phyloP scores from a whole-genome alignment of 2,797 vertebrate species.

The Scolopax rusticola region DNA sequence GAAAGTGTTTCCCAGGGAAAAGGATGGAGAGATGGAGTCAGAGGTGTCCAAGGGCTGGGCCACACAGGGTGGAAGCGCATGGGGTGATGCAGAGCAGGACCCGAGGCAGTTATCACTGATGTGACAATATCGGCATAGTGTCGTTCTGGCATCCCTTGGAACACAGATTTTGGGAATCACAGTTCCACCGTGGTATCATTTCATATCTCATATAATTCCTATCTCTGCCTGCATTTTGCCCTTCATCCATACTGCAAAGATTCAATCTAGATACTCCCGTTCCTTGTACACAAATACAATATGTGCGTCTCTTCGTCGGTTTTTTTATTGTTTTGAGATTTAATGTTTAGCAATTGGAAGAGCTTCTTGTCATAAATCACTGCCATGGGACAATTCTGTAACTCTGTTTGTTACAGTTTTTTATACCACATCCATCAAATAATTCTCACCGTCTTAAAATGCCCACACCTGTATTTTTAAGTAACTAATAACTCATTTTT shows the following conservation, averaged over 20 bases:
- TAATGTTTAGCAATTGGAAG: neutral
- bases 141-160: neutral
- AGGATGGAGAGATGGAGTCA: neutral
- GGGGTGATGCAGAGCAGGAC: neutral
- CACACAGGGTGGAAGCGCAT: neutral
- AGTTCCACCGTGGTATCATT: neutral
- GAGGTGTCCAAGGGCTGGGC: neutral
- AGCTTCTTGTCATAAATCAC: neutral
- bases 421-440: neutral
- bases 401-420: neutral
- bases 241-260: neutral
- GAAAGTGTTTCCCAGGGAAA: neutral
- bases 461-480: neutral
- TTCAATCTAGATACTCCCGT: neutral
- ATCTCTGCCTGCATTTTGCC: neutral
- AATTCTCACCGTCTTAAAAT: neutral
- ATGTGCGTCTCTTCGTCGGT: neutral
- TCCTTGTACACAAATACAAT: neutral
- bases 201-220: neutral
- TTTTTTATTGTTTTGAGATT: neutral
- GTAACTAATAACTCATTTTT: neutral
- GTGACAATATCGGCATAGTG: too few species aligned
- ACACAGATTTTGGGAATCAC: neutral
- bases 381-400: neutral
- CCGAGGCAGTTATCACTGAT: neutral